Base-by-base conservation (phyloP, 2,888 invertebrate genomes). In the Lycocerus yunnanus region DNA sequence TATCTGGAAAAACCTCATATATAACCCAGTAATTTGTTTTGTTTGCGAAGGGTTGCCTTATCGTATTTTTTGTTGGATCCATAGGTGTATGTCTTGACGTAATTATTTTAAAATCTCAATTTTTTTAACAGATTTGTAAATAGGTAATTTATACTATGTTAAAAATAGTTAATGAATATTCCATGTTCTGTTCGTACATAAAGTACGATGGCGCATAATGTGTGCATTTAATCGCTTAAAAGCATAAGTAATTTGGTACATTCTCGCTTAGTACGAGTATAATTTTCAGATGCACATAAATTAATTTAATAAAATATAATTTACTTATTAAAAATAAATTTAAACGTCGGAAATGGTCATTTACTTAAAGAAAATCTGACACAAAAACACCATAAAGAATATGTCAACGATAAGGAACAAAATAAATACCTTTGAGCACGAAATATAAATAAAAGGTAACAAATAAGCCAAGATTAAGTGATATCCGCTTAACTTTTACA, bases 391-490 rank as follows among this genome's bases (percentile, higher is more conserved):
- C 6, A n/a, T 43, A 43, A 43, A 43, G 43, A 43, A 43, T 43
- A 43, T 43, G 43, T 43, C 43, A 43, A 63, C 61, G 61, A 63
- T 63, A 63, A 63, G 61, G n/a, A 63, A 63, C 15, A 63, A 18
- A 63, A 63, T 63, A 63, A 63, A 63, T 20, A 20, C 20, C 18
- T 13, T 15, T 13, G 9, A 18, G 18, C 61, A 63, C 61, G 61
- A 18, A 63, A 63, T 18, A 63, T 63, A 63, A 63, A 63, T 63
- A 63, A 63, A 63, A 63, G 16, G 61, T 63, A 18, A n/a, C 61
- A 18, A 63, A 20, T 63, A 16, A 18, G 61, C 18, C n/a, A 13
- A 63, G 61, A 63, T 63, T 18, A 63, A 20, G 16, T 43, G 43
- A 43, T 43, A 43, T n/a, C 43, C 43, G 43, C 43, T 43, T 43